These are phyloP conservation scores for Pangasianodon hypophthalmus DNA, from an alignment of 2,113 vertebrate genomes.

Conservation along the genomic window DNA sequence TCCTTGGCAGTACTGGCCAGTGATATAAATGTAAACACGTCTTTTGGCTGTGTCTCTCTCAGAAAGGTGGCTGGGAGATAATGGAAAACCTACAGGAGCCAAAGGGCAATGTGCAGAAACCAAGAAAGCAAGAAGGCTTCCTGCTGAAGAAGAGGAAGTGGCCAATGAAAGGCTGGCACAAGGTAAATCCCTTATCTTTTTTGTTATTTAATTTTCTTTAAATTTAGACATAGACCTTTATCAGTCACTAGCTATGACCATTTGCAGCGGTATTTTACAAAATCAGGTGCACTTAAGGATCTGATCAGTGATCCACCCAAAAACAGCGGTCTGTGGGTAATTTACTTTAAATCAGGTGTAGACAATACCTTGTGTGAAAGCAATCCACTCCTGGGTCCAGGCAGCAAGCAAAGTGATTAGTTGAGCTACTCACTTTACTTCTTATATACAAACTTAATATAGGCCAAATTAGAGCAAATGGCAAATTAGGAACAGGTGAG, in stretches of 20 bases:
- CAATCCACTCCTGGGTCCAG: too few relatives aligned
- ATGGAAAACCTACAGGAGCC: constrained; percentile 86
- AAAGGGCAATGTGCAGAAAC: constrained; percentile 82
- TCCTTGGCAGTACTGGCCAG: not conserved
- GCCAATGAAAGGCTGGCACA: constrained; percentile 99
- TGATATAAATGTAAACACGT: constrained; percentile 1
- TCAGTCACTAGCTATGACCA: not conserved
- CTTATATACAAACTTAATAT: too few relatives aligned
- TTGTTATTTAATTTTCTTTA: not conserved
- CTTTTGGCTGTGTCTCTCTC: constrained; percentile 15
- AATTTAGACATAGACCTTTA: not conserved
- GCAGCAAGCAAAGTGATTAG: too few relatives aligned
- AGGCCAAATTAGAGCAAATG: too few relatives aligned
- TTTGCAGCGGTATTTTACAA: not conserved
- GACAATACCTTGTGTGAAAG: too few relatives aligned
- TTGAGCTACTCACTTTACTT: too few relatives aligned
- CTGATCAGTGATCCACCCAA: too few relatives aligned
- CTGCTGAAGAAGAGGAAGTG: constrained; percentile 96
- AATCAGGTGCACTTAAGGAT: too few relatives aligned
- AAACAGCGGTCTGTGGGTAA: too few relatives aligned
- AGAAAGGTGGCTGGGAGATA: constrained; percentile 95
- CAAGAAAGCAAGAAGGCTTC: constrained; percentile 85
- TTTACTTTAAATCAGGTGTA: too few relatives aligned
- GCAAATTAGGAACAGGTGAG: too few relatives aligned
- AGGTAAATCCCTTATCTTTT: constrained; percentile 72